Percentiles rank a stretch among this genome's conserved stretches.
Conservation (phyloP, 23 tunicate genomes). For the Ciona savignyi region DNA sequence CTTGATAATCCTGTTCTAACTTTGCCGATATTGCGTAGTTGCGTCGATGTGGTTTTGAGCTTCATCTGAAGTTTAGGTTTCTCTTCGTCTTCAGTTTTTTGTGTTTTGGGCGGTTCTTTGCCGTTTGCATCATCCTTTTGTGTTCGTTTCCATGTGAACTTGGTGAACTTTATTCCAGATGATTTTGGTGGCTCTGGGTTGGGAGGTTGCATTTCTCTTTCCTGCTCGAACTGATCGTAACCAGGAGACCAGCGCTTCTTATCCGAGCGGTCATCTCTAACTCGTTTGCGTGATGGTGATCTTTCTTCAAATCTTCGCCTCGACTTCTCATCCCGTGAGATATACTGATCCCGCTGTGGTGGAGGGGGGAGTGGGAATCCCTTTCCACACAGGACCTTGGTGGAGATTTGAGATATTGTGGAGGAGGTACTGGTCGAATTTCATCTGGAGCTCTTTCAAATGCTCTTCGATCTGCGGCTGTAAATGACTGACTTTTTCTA, state of each 20-base stretch:
- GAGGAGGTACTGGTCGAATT: neutral
- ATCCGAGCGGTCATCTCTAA: constrained; percentile 6
- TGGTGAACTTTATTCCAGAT: constrained; percentile 29
- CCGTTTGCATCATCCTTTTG: constrained; percentile 16
- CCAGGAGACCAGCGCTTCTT: constrained; percentile 67
- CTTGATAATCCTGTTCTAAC: neutral
- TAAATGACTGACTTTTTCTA: neutral
- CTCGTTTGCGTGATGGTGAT: neutral
- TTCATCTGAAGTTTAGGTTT: constrained; percentile 10
- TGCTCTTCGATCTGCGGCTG: neutral
- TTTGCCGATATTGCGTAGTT: neutral
- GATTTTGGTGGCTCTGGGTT: constrained; percentile 2
- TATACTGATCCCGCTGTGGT: neutral
- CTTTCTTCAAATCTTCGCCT: constrained; percentile 19
- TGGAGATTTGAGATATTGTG: neutral
- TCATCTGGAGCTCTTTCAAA: neutral
- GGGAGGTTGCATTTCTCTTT: neutral
- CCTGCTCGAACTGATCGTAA: constrained; percentile 41
- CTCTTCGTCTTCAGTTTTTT: neutral
- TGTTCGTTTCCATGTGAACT: constrained; percentile 59
- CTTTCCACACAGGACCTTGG: neutral
- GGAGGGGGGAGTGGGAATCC: neutral
- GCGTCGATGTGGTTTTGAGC: neutral
- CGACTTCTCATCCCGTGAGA: neutral
- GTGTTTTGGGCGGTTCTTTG: neutral